Conservation (phyloP, 2,888 invertebrate genomes). For the Syrista parreyssii region DNA sequence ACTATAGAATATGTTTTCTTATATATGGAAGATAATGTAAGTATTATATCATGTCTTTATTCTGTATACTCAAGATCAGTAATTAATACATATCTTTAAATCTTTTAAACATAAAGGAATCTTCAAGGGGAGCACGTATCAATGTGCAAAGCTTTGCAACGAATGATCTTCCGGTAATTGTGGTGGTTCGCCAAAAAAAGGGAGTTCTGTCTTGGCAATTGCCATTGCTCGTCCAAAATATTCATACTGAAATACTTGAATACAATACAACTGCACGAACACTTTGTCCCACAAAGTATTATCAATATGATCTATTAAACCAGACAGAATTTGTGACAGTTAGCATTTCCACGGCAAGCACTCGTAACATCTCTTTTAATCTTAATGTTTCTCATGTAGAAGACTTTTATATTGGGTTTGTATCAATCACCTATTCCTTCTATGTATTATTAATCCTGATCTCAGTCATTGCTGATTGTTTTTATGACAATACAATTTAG, state of each 20-base stretch:
- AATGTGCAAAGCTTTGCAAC: constrained; percentile 66
- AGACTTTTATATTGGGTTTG: constrained; percentile 70
- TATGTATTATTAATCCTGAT: constrained; percentile 9
- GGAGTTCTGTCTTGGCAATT: constrained; percentile 85
- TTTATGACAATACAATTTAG: constrained; percentile 32
- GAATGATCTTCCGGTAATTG: constrained; percentile 73
- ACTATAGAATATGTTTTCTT: constrained; percentile 59
- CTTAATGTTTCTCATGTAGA: constrained; percentile 71
- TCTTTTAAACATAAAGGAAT: constrained; percentile 27
- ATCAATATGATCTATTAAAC: constrained; percentile 54
- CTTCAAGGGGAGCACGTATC: constrained; percentile 49
- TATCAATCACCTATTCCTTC: constrained; percentile 9
- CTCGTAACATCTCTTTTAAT: constrained; percentile 69
- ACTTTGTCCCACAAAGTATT: constrained; percentile 72
- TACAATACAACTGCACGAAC: constrained; percentile 67
- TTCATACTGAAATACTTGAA: constrained; percentile 30
- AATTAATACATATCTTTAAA: constrained; percentile 17
- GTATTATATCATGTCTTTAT: constrained; percentile 23
- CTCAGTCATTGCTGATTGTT: not conserved
- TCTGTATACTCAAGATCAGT: constrained; percentile 1
- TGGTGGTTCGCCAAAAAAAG: constrained; percentile 80
- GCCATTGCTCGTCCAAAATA: constrained; percentile 72
- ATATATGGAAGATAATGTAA: constrained; percentile 51
- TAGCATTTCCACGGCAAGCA: constrained; percentile 77
- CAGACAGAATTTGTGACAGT: constrained; percentile 71